Evolutionary conservation across 2,888 invertebrate species (phyloP), one percentile per base, ranked within the genome.

Genomic region (Limnephilus marmoratus): DNA sequence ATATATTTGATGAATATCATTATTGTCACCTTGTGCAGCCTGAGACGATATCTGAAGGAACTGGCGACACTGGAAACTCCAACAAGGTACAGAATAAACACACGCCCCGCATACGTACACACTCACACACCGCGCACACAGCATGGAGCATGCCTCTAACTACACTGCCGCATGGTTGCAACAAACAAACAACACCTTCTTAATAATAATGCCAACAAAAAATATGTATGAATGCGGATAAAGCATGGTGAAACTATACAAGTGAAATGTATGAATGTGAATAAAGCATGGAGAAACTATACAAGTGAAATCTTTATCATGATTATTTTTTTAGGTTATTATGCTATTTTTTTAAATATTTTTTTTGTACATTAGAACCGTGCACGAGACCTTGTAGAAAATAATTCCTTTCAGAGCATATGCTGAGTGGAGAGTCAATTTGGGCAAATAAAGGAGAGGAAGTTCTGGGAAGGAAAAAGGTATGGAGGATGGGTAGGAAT

Each of bases 1-100:
- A 87, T 87, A 88, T 88, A 88, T n/a, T 34, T 68, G 68, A 88
- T 88, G 31, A 29, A 68, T 88, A 53, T 53, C 68, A 49, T 86
- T 81, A 86, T 86, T 81, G 90, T 83, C 81, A 37, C 86, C 41
- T 41, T 37, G 86, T 86, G 92, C 93, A 93, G 93, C 93, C 93
- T n/a, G 93, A 93, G 37, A 49, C 90, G 24, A 91, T 93, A 53
- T 91, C 91, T 34, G 93, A 93, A 90, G 81, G 86, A 11, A 85
- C 89, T 3, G 92, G 83, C 45, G 92, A 93, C 24, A 29, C 68
- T 41, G 90, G 91, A 49, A 53, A 83, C 80, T 82, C 91, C 80
- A 91, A 68, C 88, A 92, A 92, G 92, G 92, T 92, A 92, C 90
- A 90, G 53, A 92, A 85, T n/a, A 34, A 53, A 88, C 68, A 53